These are phyloP conservation scores for Osmoderma eremita DNA, from an alignment of 2,888 invertebrate species.

Conservation along the genomic window DNA sequence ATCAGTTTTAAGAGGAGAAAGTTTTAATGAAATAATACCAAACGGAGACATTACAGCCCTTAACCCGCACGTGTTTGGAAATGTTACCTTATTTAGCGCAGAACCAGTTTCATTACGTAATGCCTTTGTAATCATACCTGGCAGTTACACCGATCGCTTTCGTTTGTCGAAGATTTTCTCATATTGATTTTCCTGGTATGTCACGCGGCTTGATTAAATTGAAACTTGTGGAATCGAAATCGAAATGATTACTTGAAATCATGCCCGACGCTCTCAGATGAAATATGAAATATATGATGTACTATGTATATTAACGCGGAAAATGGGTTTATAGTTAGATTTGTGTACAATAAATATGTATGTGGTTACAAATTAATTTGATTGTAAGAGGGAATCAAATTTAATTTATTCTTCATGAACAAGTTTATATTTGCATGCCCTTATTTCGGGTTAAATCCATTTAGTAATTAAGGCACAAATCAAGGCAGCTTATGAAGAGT, in stretches of 20 bases:
- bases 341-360: neutral
- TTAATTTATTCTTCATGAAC: too few species aligned
- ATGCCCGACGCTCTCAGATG: neutral
- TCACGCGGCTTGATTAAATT: slow-evolving; percentile 7
- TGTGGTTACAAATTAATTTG: too few species aligned
- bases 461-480: too few species aligned
- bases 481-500: too few species aligned
- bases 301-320: neutral
- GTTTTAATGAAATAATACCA: slow-evolving; percentile 20
- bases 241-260: neutral
- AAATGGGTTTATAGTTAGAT: neutral
- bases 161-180: slow-evolving; percentile 11
- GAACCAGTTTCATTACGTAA: slow-evolving; percentile 14
- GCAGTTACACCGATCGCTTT: neutral
- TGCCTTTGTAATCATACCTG: neutral
- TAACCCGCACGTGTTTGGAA: neutral
- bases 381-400: too few species aligned
- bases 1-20: neutral
- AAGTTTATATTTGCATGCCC: too few species aligned
- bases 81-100: slow-evolving; percentile 2
- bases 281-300: neutral
- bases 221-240: neutral
- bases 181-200: slow-evolving; percentile 23
- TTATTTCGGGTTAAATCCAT: too few species aligned
- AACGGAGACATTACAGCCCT: neutral